A percentile compares a stretch with the other conserved stretches of the same genome.
phyloP scores from a whole-genome alignment of 2,113 vertebrate genomes.

The Anoura caudifer region DNA sequence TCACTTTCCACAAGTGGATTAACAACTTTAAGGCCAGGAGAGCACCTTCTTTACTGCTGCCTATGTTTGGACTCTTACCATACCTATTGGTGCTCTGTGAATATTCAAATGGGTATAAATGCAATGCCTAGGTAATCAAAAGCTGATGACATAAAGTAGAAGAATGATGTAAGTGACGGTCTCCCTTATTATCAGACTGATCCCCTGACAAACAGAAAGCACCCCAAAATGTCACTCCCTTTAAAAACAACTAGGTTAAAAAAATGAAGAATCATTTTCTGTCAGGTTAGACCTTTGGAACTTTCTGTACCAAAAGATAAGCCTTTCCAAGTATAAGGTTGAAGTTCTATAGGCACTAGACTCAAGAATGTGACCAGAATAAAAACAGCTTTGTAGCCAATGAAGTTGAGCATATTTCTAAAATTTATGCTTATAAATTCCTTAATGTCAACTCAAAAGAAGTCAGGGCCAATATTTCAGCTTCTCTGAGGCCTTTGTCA shows the following conservation, averaged over 20 bases:
- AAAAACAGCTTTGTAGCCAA: neutral
- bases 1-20: neutral
- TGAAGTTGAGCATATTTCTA: neutral
- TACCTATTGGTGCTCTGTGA: neutral
- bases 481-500: neutral
- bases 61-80: neutral
- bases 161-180: neutral
- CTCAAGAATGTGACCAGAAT: neutral
- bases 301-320: neutral
- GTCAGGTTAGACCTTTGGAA: neutral
- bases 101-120: neutral
- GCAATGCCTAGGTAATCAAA: neutral
- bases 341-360: neutral
- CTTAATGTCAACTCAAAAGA: conserved; percentile 21
- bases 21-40: neutral
- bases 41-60: neutral
- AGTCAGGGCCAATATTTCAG: neutral
- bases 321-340: neutral
- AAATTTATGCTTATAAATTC: conserved; percentile 13
- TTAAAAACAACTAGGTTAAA: neutral
- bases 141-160: neutral
- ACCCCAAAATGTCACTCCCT: neutral
- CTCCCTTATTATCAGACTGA: neutral
- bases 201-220: neutral
- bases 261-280: neutral